Evolutionary conservation across 2,113 vertebrate genomes (phyloP).

Genomic region (Dromiciops gliroides): DNA sequence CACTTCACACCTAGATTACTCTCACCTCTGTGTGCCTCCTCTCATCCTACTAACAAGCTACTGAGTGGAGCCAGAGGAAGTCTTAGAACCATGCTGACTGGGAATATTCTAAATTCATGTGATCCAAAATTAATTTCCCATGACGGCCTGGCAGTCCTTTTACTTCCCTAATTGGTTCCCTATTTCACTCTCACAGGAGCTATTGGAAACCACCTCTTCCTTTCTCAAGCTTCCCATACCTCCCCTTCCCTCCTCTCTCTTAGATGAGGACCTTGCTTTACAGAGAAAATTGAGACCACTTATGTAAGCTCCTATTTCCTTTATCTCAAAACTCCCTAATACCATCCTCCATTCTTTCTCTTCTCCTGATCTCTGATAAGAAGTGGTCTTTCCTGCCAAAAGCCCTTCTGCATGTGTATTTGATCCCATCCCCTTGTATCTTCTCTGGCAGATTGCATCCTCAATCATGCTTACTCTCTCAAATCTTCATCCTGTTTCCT

Average conservation of each 20-base stretch:
- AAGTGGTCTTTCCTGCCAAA: not conserved
- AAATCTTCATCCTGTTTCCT: not conserved
- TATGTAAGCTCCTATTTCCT: not conserved
- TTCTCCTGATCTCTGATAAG: not conserved
- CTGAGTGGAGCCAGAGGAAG: not conserved
- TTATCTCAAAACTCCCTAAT: not conserved
- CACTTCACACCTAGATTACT: not conserved
- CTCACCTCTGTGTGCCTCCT: not conserved
- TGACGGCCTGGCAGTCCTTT: not conserved
- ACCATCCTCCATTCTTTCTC: not conserved
- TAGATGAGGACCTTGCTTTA: not conserved
- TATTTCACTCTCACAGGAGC: not conserved
- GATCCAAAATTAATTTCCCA: no score
- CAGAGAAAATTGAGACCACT: not conserved
- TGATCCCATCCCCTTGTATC: not conserved
- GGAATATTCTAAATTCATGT: not conserved
- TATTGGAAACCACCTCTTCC: not conserved
- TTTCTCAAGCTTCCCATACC: not conserved
- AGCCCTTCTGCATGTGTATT: not conserved
- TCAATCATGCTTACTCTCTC: not conserved
- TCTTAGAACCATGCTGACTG: not conserved
- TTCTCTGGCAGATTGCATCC: not conserved
- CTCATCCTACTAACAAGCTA: not conserved
- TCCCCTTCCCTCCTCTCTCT: not conserved
- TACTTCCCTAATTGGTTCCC: not conserved